These are phyloP conservation scores for Aleiodes testaceus DNA, from an alignment of 2,888 invertebrate genomes.

Conservation along the genomic window DNA sequence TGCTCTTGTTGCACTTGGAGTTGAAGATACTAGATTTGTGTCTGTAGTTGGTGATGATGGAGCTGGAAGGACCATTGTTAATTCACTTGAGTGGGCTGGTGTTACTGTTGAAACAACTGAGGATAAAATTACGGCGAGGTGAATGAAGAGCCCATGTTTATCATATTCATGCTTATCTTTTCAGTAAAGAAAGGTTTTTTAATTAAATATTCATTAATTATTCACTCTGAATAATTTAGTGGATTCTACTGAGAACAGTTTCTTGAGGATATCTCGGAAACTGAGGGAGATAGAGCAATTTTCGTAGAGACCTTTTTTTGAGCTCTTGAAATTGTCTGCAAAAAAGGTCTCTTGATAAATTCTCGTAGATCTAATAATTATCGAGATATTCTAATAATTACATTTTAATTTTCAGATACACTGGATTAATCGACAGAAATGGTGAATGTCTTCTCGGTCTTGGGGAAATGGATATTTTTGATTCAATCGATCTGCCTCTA, in stretches of 20 bases:
- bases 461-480: constrained; percentile 89
- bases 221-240: too few species aligned
- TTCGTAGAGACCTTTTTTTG: neutral
- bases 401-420: constrained; percentile 79
- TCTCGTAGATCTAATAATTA: neutral
- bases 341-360: too few species aligned
- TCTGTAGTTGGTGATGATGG: constrained; percentile 67
- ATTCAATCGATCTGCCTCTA: constrained; percentile 79
- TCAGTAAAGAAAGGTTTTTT: neutral
- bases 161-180: neutral
- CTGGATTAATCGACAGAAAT: constrained; percentile 80
- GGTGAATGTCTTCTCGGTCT: constrained; percentile 88
- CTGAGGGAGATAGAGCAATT: too few species aligned
- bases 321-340: constrained; percentile 58
- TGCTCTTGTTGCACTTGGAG: constrained; percentile 84
- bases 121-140: constrained; percentile 64
- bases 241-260: too few species aligned
- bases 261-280: too few species aligned
- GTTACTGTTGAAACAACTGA: constrained; percentile 57
- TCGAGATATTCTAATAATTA: constrained; percentile 61
- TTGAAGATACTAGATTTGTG: constrained; percentile 67
- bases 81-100: constrained; percentile 58
- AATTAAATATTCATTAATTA: neutral
- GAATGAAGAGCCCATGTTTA: constrained; percentile 25
- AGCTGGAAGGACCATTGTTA: constrained; percentile 60